phyloP scores from a whole-genome alignment of 2,797 vertebrate genomes.

The Acomys russatus region DNA sequence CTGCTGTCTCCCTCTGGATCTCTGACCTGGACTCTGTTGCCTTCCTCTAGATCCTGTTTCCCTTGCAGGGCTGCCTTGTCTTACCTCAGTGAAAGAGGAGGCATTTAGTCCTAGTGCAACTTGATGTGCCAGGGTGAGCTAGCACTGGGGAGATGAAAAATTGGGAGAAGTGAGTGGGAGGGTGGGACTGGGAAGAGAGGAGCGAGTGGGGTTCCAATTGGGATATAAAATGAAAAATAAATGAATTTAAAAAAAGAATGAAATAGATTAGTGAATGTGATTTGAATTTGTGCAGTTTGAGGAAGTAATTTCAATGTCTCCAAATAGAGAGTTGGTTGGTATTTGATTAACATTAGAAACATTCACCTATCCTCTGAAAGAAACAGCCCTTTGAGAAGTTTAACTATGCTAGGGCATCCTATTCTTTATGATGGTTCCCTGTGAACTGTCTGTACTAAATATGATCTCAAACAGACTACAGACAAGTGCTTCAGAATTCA shows the following conservation, averaged over 20 bases:
- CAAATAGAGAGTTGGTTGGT: neutral
- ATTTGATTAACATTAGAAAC: slow-evolving; percentile 34
- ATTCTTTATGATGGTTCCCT: neutral
- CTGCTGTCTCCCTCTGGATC: too few species aligned
- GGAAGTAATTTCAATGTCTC: slow-evolving; percentile 32
- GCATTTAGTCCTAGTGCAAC: too few species aligned
- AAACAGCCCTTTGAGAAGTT: neutral
- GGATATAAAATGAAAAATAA: too few species aligned
- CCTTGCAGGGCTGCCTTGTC: too few species aligned
- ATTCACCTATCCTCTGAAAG: slow-evolving; percentile 43
- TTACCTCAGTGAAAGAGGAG: too few species aligned
- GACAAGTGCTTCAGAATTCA: neutral
- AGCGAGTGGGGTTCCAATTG: too few species aligned
- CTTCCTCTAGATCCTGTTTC: too few species aligned
- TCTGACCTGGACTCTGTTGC: too few species aligned
- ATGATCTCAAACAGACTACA: neutral
- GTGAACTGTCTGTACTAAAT: slow-evolving; percentile 17
- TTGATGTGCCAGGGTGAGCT: too few species aligned
- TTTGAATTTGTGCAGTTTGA: slow-evolving; percentile 52
- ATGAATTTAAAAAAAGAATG: neutral
- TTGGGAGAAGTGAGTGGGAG: too few species aligned
- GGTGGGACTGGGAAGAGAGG: too few species aligned
- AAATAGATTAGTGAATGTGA: slow-evolving; percentile 23
- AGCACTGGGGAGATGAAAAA: too few species aligned
- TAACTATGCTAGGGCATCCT: neutral